A percentile compares a stretch with the other conserved stretches of the same genome.
phyloP scores from a whole-genome alignment of 2,113 vertebrate genomes.

The Bujurquina vittata region DNA sequence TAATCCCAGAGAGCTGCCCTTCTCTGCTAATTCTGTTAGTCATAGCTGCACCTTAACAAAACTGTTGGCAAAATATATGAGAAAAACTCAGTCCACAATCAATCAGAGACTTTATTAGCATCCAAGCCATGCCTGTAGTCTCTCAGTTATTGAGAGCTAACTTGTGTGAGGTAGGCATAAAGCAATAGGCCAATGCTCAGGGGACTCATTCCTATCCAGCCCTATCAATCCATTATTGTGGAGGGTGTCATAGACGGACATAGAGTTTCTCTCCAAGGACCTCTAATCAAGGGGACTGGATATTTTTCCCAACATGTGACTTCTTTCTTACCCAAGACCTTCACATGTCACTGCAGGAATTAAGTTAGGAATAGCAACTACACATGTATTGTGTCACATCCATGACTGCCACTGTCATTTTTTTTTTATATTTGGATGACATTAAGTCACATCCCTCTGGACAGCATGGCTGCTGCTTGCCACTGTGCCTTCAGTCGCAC shows the following conservation, averaged over 20 bases:
- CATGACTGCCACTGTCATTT: constrained; percentile 16
- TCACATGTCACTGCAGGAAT: constrained; percentile 59
- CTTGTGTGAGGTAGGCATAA: constrained; percentile 35
- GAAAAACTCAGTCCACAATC: constrained; percentile 20
- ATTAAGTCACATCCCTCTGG: constrained; percentile 21
- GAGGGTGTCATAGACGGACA: constrained; percentile 53
- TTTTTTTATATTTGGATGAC: constrained; percentile 37
- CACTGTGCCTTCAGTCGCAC: background rate
- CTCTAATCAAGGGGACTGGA: constrained; percentile 64
- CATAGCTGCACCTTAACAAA: background rate
- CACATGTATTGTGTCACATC: constrained; percentile 24
- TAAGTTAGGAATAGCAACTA: constrained; percentile 54
- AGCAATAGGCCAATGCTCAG: constrained; percentile 33
- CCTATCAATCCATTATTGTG: constrained; percentile 60
- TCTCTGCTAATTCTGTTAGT: background rate
- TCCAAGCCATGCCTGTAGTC: constrained; percentile 17
- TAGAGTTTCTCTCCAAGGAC: constrained; percentile 44
- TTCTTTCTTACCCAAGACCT: constrained; percentile 55
- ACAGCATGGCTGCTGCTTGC: background rate
- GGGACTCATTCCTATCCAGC: constrained; percentile 34
- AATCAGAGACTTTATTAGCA: constrained; percentile 47
- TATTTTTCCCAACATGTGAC: constrained; percentile 33
- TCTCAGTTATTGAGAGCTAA: constrained; percentile 9
- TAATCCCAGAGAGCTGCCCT: background rate
- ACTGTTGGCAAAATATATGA: background rate